Conservation (phyloP, 2,797 vertebrate species). For the Arrhamphus sclerolepis region DNA sequence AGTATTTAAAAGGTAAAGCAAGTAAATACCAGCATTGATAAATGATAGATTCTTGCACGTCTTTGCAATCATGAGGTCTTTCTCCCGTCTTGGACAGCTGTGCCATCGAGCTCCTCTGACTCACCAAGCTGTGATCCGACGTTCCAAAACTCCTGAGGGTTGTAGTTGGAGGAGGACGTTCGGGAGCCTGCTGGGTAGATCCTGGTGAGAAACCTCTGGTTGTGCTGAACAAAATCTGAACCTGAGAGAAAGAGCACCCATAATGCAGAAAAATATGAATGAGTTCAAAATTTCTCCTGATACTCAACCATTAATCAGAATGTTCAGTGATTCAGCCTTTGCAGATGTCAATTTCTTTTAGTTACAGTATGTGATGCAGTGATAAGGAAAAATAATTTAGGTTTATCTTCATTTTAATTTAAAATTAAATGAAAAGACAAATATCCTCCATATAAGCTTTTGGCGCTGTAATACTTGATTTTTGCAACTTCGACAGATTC, state of each 20-base stretch:
- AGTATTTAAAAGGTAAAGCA: not conserved
- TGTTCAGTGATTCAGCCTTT: conserved; percentile 6
- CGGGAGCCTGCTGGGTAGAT: conserved; percentile 86
- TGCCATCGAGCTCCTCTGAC: conserved; percentile 16
- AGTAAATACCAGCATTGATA: not conserved
- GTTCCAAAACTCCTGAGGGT: conserved; percentile 92
- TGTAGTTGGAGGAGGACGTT: conserved; percentile 86
- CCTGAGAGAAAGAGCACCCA: conserved; percentile 46
- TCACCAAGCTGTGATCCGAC: conserved; percentile 91
- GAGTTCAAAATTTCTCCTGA: too few species aligned
- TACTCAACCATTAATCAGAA: not conserved
- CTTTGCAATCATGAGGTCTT: not conserved
- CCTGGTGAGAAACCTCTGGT: conserved; percentile 85
- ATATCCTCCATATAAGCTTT: too few species aligned
- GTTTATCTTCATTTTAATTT: not conserved
- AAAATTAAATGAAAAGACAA: too few species aligned
- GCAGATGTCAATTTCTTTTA: conserved; percentile 2
- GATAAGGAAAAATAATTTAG: not conserved
- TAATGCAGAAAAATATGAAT: not conserved
- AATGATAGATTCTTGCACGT: too few species aligned
- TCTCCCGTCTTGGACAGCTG: not conserved
- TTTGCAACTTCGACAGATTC: too few species aligned
- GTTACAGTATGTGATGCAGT: conserved; percentile 1
- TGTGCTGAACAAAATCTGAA: conserved; percentile 84
- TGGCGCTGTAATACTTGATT: too few species aligned